These are phyloP conservation scores for Embiotoca jacksoni DNA, from an alignment of 2,113 vertebrate genomes.

Conservation along the genomic window DNA sequence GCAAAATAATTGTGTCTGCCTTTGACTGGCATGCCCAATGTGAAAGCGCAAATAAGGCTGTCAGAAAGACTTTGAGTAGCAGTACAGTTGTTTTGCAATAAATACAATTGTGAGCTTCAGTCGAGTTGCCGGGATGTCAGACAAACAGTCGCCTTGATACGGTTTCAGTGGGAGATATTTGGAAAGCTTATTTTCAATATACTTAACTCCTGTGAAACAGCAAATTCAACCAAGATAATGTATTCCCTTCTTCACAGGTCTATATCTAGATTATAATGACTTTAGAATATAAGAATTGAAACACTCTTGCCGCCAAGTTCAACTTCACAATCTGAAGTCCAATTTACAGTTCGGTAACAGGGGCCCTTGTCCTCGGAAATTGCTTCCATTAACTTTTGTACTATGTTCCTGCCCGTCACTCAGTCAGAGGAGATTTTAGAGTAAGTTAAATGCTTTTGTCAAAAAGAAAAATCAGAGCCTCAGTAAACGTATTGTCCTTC, in stretches of 20 bases:
- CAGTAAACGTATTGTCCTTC: slow-evolving; percentile 31
- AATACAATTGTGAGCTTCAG: slow-evolving; percentile 36
- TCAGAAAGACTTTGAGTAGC: slow-evolving; percentile 41
- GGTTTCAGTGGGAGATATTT: slow-evolving; percentile 48
- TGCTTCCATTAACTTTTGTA: slow-evolving; percentile 71
- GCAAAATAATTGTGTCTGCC: slow-evolving; percentile 47
- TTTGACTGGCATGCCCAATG: slow-evolving; percentile 53
- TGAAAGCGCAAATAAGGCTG: slow-evolving; percentile 49
- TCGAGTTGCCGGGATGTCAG: slow-evolving; percentile 12
- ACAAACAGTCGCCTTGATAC: slow-evolving; percentile 27
- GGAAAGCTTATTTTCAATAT: slow-evolving; percentile 47
- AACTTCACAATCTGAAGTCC: slow-evolving; percentile 67
- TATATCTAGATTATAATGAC: slow-evolving; percentile 60
- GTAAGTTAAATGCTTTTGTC: slow-evolving; percentile 58
- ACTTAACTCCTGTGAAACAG: slow-evolving; percentile 24
- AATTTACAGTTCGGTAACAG: slow-evolving; percentile 65
- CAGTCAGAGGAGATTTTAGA: slow-evolving; percentile 50
- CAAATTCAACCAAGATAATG: slow-evolving; percentile 59
- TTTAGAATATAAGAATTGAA: slow-evolving; percentile 68
- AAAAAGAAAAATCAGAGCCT: slow-evolving; percentile 50
- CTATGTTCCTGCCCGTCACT: slow-evolving; percentile 56
- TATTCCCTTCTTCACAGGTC: slow-evolving; percentile 46
- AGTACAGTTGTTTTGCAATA: slow-evolving; percentile 45
- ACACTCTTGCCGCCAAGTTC: slow-evolving; percentile 55
- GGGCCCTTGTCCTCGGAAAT: slow-evolving; percentile 75